Evolutionary conservation across 2,113 vertebrate species (phyloP), one percentile per base, ranked within the genome.

Genomic region (Gila orcuttii): DNA sequence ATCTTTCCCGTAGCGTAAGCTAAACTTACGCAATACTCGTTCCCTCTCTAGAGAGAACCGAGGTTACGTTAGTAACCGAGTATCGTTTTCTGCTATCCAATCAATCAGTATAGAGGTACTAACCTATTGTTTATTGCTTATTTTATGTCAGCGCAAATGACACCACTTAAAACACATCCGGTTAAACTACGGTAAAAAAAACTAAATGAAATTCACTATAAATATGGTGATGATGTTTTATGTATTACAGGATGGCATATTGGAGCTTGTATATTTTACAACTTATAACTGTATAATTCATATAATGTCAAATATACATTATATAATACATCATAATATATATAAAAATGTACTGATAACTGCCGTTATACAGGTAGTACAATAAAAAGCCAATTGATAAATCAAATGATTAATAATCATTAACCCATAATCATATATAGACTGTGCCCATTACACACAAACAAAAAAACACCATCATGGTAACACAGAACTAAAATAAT

Each of bases 31-130:
- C n/a, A n/a, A n/a, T n/a, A n/a, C n/a, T n/a, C n/a, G n/a, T n/a
- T n/a, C n/a, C n/a, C n/a, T n/a, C n/a, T n/a, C n/a, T n/a, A n/a
- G n/a, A n/a, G n/a, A n/a, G n/a, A n/a, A n/a, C n/a, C n/a, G n/a
- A n/a, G n/a, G n/a, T n/a, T n/a, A n/a, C n/a, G n/a, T n/a, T n/a
- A n/a, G n/a, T n/a, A n/a, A n/a, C n/a, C n/a, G n/a, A n/a, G n/a
- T n/a, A n/a, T n/a, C n/a, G n/a, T n/a, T 69, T 69, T 69, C 68
- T 71, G 19, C 68, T 39, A 9, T 23, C 68, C 68, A 69, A 69
- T 69, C 31, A 39, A 39, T 69, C 33, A 39, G 17, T 71, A 19
- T 36, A 23, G 33, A 39, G 33, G 33, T 39, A 39, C 17, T 57
- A 57, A 57, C 19, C 33, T 69, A 39, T 36, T 39, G 68, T 21